Percentiles rank a stretch among this genome's conserved stretches.
These are phyloP conservation scores for Eupithecia vulgata DNA, from an alignment of 2,888 invertebrate genomes.

Conservation along the genomic window DNA sequence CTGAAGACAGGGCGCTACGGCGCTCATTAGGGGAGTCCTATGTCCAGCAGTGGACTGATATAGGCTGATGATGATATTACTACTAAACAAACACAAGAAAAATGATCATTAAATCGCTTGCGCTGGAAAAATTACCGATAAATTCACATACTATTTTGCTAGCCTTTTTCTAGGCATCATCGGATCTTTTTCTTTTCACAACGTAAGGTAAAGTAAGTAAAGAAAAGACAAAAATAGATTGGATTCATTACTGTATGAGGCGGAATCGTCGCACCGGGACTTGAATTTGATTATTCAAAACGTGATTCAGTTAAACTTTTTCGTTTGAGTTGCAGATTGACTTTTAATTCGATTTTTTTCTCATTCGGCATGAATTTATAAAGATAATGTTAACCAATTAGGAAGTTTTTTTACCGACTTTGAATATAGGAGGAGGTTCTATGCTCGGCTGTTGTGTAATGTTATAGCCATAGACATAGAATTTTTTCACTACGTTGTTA, in stretches of 20 bases:
- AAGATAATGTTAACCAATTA: not conserved
- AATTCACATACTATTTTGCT: not conserved
- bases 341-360: slow-evolving; percentile 29
- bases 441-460: too few relatives aligned
- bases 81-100: too few relatives aligned
- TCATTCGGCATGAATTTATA: slow-evolving; percentile 12
- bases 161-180: not conserved
- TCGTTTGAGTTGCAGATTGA: slow-evolving; percentile 26
- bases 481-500: too few relatives aligned
- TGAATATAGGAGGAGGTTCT: too few relatives aligned
- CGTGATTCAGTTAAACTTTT: slow-evolving; percentile 36
- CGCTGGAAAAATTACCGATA: not conserved
- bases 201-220: not conserved
- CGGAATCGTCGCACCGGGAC: slow-evolving; percentile 29
- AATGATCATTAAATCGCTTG: not conserved
- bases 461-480: too few relatives aligned
- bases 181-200: not conserved
- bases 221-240: slow-evolving; percentile 7
- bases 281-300: slow-evolving; percentile 38
- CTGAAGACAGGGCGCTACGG: too few relatives aligned
- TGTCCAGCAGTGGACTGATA: too few relatives aligned
- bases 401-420: too few relatives aligned
- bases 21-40: too few relatives aligned
- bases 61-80: too few relatives aligned
- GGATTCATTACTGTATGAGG: slow-evolving; percentile 14